Evolutionary conservation across 1,140 invertebrate species (phyloP).

Genomic region (Liolophura sinensis): DNA sequence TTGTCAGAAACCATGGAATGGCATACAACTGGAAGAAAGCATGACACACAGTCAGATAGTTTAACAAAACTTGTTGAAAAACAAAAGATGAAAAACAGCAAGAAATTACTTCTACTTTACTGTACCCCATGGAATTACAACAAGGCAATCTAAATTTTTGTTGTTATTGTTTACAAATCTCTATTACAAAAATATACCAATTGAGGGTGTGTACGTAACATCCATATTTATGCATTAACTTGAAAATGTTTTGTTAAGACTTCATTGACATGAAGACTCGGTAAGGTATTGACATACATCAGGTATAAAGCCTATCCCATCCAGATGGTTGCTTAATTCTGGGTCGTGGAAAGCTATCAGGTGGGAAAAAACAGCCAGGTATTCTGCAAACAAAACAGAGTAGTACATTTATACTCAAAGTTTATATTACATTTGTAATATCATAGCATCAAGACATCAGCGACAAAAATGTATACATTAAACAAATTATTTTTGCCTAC

Average conservation of each 20-base stretch:
- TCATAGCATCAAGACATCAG: too few species aligned
- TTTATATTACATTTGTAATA: too few species aligned
- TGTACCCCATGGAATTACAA: too few species aligned
- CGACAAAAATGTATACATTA: too few species aligned
- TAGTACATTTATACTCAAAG: too few species aligned
- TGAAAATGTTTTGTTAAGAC: not conserved
- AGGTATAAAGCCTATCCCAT: slow-evolving; percentile 92
- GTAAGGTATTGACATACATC: slow-evolving; percentile 64
- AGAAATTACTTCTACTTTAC: not conserved
- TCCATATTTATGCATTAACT: not conserved
- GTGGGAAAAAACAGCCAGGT: slow-evolving; percentile 95
- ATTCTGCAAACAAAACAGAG: slow-evolving; percentile 71
- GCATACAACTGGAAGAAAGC: slow-evolving; percentile 76
- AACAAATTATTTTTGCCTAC: too few species aligned
- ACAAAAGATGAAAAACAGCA: slow-evolving; percentile 1
- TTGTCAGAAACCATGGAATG: slow-evolving; percentile 99
- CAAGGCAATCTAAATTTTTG: too few species aligned
- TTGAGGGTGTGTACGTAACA: too few species aligned
- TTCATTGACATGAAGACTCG: not conserved
- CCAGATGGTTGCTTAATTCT: slow-evolving; percentile 85
- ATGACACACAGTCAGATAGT: not conserved
- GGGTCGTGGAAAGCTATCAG: slow-evolving; percentile 96
- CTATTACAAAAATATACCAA: too few species aligned
- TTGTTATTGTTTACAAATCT: too few species aligned
- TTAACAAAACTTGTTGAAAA: too few species aligned